phyloP scores from a whole-genome alignment of 2,797 vertebrate genomes.

The Sparus aurata region DNA sequence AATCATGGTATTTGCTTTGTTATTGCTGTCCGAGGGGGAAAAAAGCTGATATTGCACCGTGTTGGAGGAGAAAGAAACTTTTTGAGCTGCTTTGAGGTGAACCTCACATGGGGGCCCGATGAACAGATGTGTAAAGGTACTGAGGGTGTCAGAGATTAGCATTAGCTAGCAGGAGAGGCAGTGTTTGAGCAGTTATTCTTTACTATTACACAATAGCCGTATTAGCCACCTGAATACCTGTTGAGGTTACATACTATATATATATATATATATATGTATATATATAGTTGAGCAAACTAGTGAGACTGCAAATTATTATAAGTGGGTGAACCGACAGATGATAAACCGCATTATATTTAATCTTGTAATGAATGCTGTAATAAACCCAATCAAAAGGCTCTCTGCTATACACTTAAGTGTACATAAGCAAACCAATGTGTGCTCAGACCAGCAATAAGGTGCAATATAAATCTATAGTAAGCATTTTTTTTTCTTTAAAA shows the following conservation, averaged over 20 bases:
- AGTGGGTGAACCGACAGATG: not conserved
- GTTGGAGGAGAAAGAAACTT: not conserved
- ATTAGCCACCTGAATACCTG: constrained; percentile 33
- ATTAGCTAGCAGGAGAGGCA: constrained; percentile 55
- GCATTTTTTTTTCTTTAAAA: constrained; percentile 29
- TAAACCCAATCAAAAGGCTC: not conserved
- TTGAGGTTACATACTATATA: constrained; percentile 5
- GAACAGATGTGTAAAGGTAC: constrained; percentile 24
- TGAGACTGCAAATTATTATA: not conserved
- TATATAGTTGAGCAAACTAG: not conserved
- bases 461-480: constrained; percentile 60
- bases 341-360: constrained; percentile 2
- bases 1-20: constrained; percentile 5
- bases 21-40: constrained; percentile 34
- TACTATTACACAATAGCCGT: constrained; percentile 32
- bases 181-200: constrained; percentile 61
- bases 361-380: not conserved
- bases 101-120: not conserved
- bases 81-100: constrained; percentile 25
- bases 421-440: constrained; percentile 8
- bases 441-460: constrained; percentile 25
- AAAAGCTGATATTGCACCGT: not conserved
- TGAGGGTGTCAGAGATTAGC: constrained; percentile 30
- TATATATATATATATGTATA: not conserved
- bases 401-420: not conserved